Conservation (phyloP, 2,888 invertebrate species). For the Furcula furcula region DNA sequence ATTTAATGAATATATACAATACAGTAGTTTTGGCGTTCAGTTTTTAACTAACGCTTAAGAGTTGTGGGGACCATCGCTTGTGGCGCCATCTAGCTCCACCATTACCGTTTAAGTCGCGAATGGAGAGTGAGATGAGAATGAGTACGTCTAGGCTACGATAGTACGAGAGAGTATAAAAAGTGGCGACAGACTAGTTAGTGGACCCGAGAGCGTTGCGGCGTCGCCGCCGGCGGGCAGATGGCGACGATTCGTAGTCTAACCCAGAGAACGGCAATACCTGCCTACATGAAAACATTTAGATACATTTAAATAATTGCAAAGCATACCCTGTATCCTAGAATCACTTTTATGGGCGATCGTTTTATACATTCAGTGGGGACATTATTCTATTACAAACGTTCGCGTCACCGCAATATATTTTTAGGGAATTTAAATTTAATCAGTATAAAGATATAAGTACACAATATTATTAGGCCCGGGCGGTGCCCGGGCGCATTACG, state of each 20-base stretch:
- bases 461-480: constrained; percentile 61
- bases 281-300: constrained; percentile 81
- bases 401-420: constrained; percentile 71
- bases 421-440: constrained; percentile 69
- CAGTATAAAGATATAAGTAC: constrained; percentile 74
- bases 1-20: no score
- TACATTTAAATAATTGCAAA: constrained; percentile 93
- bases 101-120: constrained; percentile 39
- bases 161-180: constrained; percentile 74
- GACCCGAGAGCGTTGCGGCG: constrained; percentile 67
- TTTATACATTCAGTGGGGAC: constrained; percentile 77
- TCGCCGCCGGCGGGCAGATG: constrained; percentile 47
- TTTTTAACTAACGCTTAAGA: no score
- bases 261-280: constrained; percentile 64
- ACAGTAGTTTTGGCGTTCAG: no score
- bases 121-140: constrained; percentile 52
- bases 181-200: constrained; percentile 72
- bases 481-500: constrained; percentile 50
- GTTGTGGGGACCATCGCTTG: not conserved
- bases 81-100: not conserved
- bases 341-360: constrained; percentile 85
- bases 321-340: constrained; percentile 97
- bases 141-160: constrained; percentile 60
- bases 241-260: constrained; percentile 46
- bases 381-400: constrained; percentile 71